Evolutionary conservation across 1,140 invertebrate species (phyloP).

Genomic region (Parapsyche elsis): DNA sequence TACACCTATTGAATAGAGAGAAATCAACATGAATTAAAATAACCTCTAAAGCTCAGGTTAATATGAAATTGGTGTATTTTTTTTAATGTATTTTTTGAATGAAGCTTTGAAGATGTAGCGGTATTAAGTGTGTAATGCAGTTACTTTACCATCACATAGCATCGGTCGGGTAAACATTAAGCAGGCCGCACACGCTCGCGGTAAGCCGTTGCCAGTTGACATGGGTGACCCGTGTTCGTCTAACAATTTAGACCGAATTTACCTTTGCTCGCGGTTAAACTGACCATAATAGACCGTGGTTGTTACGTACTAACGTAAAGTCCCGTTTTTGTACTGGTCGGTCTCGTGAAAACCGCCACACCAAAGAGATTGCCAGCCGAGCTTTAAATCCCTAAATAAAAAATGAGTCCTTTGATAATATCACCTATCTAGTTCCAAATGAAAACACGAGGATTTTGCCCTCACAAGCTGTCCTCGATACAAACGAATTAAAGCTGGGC

Average conservation of each 20-base stretch:
- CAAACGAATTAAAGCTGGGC: background rate
- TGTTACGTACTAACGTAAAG: background rate
- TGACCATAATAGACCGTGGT: slow-evolving; percentile 17
- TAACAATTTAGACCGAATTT: slow-evolving; percentile 30
- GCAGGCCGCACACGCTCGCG: background rate
- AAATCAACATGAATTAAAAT: too few relatives aligned
- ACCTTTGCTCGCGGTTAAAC: slow-evolving; percentile 25
- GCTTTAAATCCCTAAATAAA: background rate
- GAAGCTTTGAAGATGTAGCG: too few relatives aligned
- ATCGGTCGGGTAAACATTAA: background rate
- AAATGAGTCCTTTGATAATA: background rate
- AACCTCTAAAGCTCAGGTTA: too few relatives aligned
- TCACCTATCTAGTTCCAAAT: background rate
- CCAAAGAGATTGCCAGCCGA: background rate
- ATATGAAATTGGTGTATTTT: too few relatives aligned
- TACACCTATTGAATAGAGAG: too few relatives aligned
- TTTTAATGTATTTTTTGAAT: too few relatives aligned
- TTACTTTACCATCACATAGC: background rate
- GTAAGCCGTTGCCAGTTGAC: slow-evolving; percentile 12
- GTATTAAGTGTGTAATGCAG: background rate
- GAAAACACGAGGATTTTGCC: background rate
- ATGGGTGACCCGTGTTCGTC: slow-evolving; percentile 5
- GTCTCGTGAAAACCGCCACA: background rate
- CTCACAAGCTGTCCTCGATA: too few relatives aligned
- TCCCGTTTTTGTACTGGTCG: background rate